These are phyloP conservation scores for Dasypogon diadema DNA, from an alignment of 2,888 invertebrate species.

Conservation along the genomic window DNA sequence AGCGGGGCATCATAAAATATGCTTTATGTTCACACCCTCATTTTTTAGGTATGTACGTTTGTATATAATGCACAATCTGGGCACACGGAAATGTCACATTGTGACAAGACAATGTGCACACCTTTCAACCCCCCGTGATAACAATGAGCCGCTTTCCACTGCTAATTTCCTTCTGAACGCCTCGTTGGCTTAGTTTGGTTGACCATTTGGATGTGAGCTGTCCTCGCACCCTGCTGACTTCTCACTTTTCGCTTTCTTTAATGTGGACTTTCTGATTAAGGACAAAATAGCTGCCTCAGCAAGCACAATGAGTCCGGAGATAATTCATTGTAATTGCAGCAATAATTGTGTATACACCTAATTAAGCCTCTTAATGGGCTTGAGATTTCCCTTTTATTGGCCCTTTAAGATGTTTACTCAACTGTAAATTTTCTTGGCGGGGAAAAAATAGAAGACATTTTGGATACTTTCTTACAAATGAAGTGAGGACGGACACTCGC, in stretches of 20 bases:
- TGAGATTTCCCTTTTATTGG: conserved; percentile 41
- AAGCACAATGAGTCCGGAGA: conserved; percentile 45
- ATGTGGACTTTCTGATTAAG: conserved; percentile 1
- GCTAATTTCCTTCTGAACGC: conserved; percentile 7
- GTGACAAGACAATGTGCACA: conserved; percentile 21
- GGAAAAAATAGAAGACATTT: not conserved
- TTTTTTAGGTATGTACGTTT: conserved; percentile 7
- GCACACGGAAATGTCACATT: not conserved
- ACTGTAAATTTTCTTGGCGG: conserved; percentile 20
- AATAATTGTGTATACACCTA: conserved; percentile 56
- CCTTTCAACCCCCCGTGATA: conserved; percentile 4
- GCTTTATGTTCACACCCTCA: conserved; percentile 50
- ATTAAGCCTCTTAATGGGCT: conserved; percentile 53
- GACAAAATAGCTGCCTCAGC: conserved; percentile 24
- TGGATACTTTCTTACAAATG: not conserved
- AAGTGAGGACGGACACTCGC: conserved; percentile 11
- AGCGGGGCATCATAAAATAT: conserved; percentile 35
- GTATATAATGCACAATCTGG: not conserved
- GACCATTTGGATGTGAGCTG: conserved; percentile 11
- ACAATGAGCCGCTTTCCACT: conserved; percentile 6
- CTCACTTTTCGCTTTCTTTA: conserved; percentile 19
- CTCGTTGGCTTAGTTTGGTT: conserved; percentile 31
- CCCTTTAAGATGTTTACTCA: conserved; percentile 25
- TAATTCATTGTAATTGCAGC: conserved; percentile 56
- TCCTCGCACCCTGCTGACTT: not conserved